phyloP scores from a whole-genome alignment of 2,888 invertebrate genomes.

The Subacronicta megacephala region DNA sequence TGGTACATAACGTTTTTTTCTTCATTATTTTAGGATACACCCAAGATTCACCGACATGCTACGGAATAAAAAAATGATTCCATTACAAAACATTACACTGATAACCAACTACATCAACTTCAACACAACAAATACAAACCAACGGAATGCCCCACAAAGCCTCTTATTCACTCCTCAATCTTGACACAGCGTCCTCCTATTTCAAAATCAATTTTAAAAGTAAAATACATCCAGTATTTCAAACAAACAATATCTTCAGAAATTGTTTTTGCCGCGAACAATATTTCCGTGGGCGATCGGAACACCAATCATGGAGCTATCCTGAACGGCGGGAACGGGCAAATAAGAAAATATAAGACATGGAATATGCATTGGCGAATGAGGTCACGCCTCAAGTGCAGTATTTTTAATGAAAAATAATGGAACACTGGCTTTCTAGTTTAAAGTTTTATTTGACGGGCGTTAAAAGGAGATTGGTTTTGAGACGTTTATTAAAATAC shows the following conservation, averaged over 20 bases:
- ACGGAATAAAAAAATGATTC: too few species aligned
- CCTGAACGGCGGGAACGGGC: constrained; percentile 42
- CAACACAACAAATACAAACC: constrained; percentile 35
- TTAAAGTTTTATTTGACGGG: constrained; percentile 53
- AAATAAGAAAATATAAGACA: constrained; percentile 60
- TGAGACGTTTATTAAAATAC: constrained; percentile 9
- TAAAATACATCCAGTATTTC: constrained; percentile 58
- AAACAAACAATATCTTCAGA: constrained; percentile 58
- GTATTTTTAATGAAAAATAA: constrained; percentile 60
- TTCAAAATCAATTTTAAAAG: constrained; percentile 60
- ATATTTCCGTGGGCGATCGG: constrained; percentile 56
- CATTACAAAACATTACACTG: too few species aligned
- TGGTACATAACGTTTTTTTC: too few species aligned
- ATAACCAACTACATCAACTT: neutral
- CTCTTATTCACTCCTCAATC: constrained; percentile 45
- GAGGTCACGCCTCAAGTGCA: constrained; percentile 56
- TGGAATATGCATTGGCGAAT: constrained; percentile 56
- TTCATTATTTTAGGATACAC: too few species aligned
- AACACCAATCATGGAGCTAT: constrained; percentile 54
- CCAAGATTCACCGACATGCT: too few species aligned
- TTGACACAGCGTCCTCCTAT: constrained; percentile 57
- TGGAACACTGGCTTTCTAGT: constrained; percentile 42
- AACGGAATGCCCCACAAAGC: constrained; percentile 33
- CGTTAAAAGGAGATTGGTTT: constrained; percentile 43
- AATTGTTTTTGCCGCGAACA: constrained; percentile 58